Conservation (phyloP, 2,113 vertebrate genomes). For the Trogon melanurus region DNA sequence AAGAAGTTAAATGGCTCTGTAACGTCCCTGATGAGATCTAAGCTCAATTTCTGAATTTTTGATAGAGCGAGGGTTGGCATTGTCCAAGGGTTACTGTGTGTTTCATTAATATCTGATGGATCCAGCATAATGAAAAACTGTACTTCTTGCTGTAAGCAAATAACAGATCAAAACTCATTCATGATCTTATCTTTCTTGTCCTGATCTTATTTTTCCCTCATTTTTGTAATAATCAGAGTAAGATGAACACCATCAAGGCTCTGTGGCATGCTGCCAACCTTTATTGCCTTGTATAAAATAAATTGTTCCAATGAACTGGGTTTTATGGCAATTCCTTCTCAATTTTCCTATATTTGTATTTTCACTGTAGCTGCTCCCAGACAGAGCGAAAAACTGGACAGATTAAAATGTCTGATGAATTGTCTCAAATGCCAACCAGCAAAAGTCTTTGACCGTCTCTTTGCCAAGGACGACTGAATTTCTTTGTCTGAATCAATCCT, state of each 20-base stretch:
- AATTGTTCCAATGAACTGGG: background rate
- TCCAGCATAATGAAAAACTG: background rate
- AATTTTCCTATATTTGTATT: background rate
- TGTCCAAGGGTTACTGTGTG: background rate
- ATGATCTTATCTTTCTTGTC: background rate
- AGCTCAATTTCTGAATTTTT: background rate
- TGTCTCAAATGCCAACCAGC: background rate
- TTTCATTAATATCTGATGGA: background rate
- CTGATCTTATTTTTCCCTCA: background rate
- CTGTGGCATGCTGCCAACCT: background rate
- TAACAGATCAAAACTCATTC: background rate
- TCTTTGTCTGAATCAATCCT: conserved; percentile 5
- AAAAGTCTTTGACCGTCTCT: conserved; percentile 1
- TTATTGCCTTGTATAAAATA: background rate
- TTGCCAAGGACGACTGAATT: conserved; percentile 21
- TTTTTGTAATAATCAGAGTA: background rate
- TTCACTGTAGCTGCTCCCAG: conserved; percentile 19
- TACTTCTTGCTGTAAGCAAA: background rate
- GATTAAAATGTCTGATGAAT: conserved; percentile 23
- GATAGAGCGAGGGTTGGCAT: background rate
- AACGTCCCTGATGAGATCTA: background rate
- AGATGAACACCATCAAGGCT: background rate
- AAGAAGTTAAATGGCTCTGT: background rate
- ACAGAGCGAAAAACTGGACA: background rate
- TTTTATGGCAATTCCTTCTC: conserved; percentile 29